Base-by-base conservation (phyloP, 1,140 invertebrate species). In the Caenorhabditis briggsae region DNA sequence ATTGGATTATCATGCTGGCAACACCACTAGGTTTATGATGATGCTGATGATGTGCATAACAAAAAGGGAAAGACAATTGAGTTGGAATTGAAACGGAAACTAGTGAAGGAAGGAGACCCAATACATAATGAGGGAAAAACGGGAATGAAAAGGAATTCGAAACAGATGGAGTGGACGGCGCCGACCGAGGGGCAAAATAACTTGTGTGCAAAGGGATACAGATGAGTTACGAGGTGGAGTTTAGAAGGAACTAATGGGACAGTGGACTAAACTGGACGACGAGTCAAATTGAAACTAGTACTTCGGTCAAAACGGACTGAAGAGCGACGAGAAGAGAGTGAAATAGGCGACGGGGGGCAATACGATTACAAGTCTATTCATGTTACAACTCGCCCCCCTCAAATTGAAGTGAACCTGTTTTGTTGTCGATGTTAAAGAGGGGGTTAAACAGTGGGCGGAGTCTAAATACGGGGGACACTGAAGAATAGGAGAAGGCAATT, bases 331-430 rank as follows among this genome's bases (percentile, higher is more conserved):
- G 70, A 33, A 33, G 33, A 33, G 33, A 33, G 33, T 33, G 3
- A 33, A 33, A 33, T 33, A 33, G 33, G 33, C 33, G 33, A 33
- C 33, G 46, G n/a, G 46, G 46, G 70, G 70, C 70, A 78, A 78
- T 78, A 78, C 70, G 70, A 78, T 78, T 78, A 78, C 70, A 78
- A 78, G 70, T 78, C 70, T 78, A 78, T 78, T 78, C 70, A 78
- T 78, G 70, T 50, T 78, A 78, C 46, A 78, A 78, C 70, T 78
- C 46, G 70, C 46, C n/a, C 16, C 33, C n/a, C 70, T 78, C 70
- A 78, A 78, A 78, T 78, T 78, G 70, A 78, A 78, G 46, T 78
- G 70, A 78, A 78, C 70, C 70, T 78, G 70, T 78, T 78, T 78
- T 48, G 43, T 23, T 5, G 2, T n/a, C 46, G 23, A 78, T 50